These are phyloP conservation scores for Promerops cafer DNA, from an alignment of 2,113 vertebrate species.

Conservation along the genomic window DNA sequence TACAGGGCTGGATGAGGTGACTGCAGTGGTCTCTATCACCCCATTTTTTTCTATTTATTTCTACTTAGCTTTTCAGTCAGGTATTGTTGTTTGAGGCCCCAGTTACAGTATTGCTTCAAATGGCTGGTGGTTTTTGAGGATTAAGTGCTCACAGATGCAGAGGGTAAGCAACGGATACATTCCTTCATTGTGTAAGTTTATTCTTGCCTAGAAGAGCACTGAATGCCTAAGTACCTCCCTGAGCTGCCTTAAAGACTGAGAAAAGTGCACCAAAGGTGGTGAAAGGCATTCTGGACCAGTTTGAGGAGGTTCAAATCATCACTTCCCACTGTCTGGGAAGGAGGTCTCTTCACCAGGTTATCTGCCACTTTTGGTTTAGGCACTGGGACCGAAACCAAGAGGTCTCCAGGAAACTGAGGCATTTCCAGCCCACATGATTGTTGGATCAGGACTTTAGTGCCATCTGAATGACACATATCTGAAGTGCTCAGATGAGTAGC, in stretches of 20 bases:
- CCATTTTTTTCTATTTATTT: neutral
- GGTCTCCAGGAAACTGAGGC: slow-evolving; percentile 33
- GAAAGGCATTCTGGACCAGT: neutral
- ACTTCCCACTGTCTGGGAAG: neutral
- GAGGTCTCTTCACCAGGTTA: neutral
- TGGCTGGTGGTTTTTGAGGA: neutral
- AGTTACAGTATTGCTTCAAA: neutral
- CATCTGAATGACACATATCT: slow-evolving; percentile 33
- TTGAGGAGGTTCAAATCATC: neutral
- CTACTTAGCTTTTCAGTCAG: neutral
- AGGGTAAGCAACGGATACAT: neutral
- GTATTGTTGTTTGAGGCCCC: neutral
- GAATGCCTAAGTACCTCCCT: neutral
- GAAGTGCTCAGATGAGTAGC: slow-evolving; percentile 30
- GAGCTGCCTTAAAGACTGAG: neutral
- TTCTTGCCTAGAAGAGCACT: neutral
- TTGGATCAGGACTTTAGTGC: slow-evolving; percentile 12
- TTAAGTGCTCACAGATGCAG: neutral
- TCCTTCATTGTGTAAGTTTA: neutral
- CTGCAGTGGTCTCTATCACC: neutral
- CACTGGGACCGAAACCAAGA: neutral
- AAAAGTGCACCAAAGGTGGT: neutral
- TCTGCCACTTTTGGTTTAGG: neutral
- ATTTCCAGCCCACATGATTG: slow-evolving; percentile 11
- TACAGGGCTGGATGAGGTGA: neutral